These are phyloP conservation scores for Amiota communis DNA, from an alignment of 2,888 invertebrate genomes.

Conservation along the genomic window DNA sequence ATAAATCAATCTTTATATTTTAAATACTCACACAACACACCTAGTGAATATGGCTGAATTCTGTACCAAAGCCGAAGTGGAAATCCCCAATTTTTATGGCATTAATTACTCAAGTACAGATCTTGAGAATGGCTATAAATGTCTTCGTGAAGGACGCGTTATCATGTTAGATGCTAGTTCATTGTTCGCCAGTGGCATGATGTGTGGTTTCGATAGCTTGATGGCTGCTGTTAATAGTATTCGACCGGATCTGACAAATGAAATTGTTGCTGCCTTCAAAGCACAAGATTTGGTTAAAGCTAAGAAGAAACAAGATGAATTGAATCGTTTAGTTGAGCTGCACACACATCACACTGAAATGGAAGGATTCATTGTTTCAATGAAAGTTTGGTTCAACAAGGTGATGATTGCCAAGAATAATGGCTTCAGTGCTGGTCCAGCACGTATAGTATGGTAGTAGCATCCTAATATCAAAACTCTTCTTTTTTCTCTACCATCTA, in stretches of 20 bases:
- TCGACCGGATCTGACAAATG: slow-evolving; percentile 76
- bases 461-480: not conserved
- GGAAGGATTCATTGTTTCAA: slow-evolving; percentile 40
- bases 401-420: slow-evolving; percentile 29
- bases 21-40: not conserved
- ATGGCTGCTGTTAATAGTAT: slow-evolving; percentile 83
- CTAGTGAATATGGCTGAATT: slow-evolving; percentile 84
- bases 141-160: slow-evolving; percentile 75
- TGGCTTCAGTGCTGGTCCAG: slow-evolving; percentile 39
- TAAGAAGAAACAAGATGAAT: slow-evolving; percentile 40
- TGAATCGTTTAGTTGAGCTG: slow-evolving; percentile 45
- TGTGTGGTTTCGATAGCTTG: slow-evolving; percentile 81
- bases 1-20: not conserved
- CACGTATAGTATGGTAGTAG: slow-evolving; percentile 27
- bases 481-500: too few relatives aligned
- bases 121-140: slow-evolving; percentile 80
- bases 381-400: slow-evolving; percentile 50
- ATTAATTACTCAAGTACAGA: slow-evolving; percentile 87
- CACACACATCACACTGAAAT: slow-evolving; percentile 38
- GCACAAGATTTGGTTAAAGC: slow-evolving; percentile 39
- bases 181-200: slow-evolving; percentile 78
- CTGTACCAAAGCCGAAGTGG: slow-evolving; percentile 76
- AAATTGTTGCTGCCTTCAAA: slow-evolving; percentile 76
- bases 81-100: slow-evolving; percentile 84
- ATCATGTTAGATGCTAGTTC: slow-evolving; percentile 81